Base-by-base conservation (phyloP, 2,888 invertebrate species). In the Tetramorium bicarinatum region DNA sequence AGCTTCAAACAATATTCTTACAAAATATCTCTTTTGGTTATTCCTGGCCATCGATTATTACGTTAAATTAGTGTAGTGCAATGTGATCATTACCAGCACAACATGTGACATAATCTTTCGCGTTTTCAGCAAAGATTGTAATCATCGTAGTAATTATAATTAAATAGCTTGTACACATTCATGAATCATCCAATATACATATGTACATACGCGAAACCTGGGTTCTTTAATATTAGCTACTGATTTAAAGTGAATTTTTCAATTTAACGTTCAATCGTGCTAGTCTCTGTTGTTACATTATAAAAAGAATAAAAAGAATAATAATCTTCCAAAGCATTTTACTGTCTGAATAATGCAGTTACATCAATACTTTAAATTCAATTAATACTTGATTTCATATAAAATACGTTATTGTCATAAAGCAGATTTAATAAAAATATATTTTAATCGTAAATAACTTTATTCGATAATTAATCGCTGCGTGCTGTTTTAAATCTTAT, bases 371-470 rank as follows among this genome's bases (percentile, higher is more conserved):
- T 47, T 8, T 41, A 0, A 38, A 69, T 71, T 34, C 29, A 54
- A 25, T 72, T 56, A 38, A 11, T 7, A 21, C 34, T 75, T 29
- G 62, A 47, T 38, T 76, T 52, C 13, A 18, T 8, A 52, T 7
- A 6, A 62, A 74, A 29, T 8, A 66, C 62, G 15, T 67, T 67
- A 41, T 67, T 52, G 2, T 67, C 76, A 64, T 13, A 41, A 25
- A 52, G 18, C 25, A 41, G 25, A 67, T 38, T 67, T 52, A 25
- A 52, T 67, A 52, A 52, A 64, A 61, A 64, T 15, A 18, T 38
- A 11, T 7, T 49, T 62, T 49, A 49, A 62, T 59, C 25, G 2
- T n/a, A 44, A 56, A 18, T 74, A 11, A 29, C 29, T 44, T 61
- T 4, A 8, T 72, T 47, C 8, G 21, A 11, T 44, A 75, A 61